phyloP scores from a whole-genome alignment of 2,888 invertebrate genomes.

The Ephialtes manifestator region DNA sequence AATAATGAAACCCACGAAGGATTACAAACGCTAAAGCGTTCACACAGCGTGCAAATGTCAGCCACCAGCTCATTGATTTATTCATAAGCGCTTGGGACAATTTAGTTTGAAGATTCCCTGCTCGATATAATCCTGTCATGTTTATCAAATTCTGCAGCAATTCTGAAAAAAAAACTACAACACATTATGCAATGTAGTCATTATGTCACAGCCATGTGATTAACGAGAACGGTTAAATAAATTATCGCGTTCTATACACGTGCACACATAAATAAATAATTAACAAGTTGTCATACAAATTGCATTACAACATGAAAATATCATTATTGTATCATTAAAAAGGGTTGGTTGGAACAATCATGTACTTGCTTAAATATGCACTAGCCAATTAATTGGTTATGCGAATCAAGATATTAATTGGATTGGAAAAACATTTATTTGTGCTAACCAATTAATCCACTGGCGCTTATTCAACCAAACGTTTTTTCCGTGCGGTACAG shows the following conservation, averaged over 20 bases:
- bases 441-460: too few species aligned
- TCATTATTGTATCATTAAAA: neutral
- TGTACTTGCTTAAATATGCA: too few species aligned
- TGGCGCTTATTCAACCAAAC: too few species aligned
- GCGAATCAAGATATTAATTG: too few species aligned
- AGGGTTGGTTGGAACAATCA: too few species aligned
- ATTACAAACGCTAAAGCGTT: slow-evolving; percentile 55
- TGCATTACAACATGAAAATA: neutral
- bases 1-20: slow-evolving; percentile 77
- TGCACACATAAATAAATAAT: neutral
- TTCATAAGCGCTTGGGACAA: slow-evolving; percentile 40
- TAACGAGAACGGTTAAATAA: neutral
- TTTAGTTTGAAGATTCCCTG: slow-evolving; percentile 1
- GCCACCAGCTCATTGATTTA: slow-evolving; percentile 48
- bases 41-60: slow-evolving; percentile 36
- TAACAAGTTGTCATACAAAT: neutral
- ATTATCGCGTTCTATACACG: neutral
- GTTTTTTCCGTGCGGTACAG: too few species aligned
- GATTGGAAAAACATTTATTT: too few species aligned
- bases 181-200: neutral
- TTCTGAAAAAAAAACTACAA: too few species aligned
- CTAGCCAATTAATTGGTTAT: too few species aligned
- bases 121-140: neutral
- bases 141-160: neutral
- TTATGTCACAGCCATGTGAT: slow-evolving; percentile 9